Evolutionary conservation across 2,888 invertebrate genomes (phyloP).

Genomic region (Biston stratarius): DNA sequence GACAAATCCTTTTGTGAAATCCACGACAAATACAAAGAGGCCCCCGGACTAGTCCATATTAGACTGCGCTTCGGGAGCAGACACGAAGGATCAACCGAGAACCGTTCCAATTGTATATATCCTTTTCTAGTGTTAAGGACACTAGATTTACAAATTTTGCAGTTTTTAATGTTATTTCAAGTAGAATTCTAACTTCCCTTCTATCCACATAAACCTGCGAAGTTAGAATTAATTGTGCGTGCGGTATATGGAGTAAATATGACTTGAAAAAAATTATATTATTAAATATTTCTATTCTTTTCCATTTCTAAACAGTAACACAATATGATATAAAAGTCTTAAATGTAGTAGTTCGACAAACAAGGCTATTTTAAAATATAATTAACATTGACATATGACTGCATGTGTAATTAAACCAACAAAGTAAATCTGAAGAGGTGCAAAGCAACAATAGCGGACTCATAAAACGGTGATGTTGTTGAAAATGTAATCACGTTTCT

Average conservation of each 20-base stretch:
- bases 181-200: neutral
- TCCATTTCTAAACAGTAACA: too few species aligned
- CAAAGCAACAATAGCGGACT: conserved; percentile 45
- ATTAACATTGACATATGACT: conserved; percentile 2
- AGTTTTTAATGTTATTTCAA: neutral
- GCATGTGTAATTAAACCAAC: conserved; percentile 17
- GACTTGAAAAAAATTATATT: neutral
- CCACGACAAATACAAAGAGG: conserved; percentile 72
- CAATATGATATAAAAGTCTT: too few species aligned
- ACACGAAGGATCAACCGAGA: conserved; percentile 31
- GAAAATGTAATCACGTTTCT: conserved; percentile 70
- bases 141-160: conserved; percentile 3
- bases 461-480: conserved; percentile 61
- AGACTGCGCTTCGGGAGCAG: conserved; percentile 34
- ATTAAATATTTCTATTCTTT: too few species aligned
- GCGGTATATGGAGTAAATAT: neutral
- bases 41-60: conserved; percentile 49
- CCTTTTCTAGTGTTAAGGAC: conserved; percentile 9
- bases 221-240: neutral
- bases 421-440: conserved; percentile 31
- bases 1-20: conserved; percentile 78
- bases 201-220: neutral
- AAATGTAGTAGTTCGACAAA: neutral
- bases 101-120: conserved; percentile 25
- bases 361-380: conserved; percentile 6